Evolutionary conservation across 2,797 vertebrate species (phyloP), one percentile per base, ranked within the genome.

Genomic region (Lindbergichthys nudifrons): DNA sequence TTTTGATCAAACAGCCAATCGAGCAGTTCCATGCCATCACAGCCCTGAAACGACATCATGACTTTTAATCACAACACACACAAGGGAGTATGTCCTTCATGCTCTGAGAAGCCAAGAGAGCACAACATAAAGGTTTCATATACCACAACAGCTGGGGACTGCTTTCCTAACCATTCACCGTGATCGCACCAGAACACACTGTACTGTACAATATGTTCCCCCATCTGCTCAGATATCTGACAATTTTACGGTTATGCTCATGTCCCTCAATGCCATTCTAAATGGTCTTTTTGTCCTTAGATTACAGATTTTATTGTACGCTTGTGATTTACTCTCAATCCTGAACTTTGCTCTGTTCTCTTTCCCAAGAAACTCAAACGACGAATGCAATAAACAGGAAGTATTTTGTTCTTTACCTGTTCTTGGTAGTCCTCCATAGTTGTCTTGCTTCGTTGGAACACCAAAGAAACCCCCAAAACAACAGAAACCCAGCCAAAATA

Each of bases 1-100:
- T 96, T 96, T 46, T 88, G 92, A 87, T 98, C 97, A n/a, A 99
- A 99, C 19, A 99, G 94, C 68, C 97, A 96, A 80, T 99, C 96
- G 32, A 99, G 95, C 58, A 99, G 91, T 64, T 99, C 97, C 8
- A 95, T 86, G 80, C 94, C 94, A 63, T 96, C 92, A 0, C 90
- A 92, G 2, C 77, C 89, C 95, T 96, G 79, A 58, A 80, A 87
- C 68, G 73, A 81, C 51, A 77, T 45, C 68, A 73, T 65, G 70
- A 73, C 65, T 53, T 80, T 79, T 76, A 39, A 57, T 79, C 57
- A 62, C 56, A 75, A 36, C 16, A 48, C 8, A 36, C 16, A 51
- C 9, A 75, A 11, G 23, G 2, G 2, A 23, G 10, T 14, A n/a
- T 68, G 3, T 23, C 10, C 47, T 50, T 63, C n/a, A 26, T 39